phyloP scores from a whole-genome alignment of 2,888 invertebrate genomes.

The Habroteleia sp. region DNA sequence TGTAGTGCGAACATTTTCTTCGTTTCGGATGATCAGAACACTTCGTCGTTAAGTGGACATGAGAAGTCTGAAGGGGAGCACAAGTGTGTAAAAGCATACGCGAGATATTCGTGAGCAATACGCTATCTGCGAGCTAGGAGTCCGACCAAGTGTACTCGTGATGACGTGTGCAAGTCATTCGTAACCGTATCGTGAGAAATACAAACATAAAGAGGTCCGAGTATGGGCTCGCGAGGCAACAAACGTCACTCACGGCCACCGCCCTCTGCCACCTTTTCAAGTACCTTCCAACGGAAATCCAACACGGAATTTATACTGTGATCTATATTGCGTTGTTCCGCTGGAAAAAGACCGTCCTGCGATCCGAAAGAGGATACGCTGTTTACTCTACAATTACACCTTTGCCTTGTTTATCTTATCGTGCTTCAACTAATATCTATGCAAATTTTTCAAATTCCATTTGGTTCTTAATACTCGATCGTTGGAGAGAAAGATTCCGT shows the following conservation, averaged over 20 bases:
- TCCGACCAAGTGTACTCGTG: constrained; percentile 69
- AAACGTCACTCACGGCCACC: constrained; percentile 46
- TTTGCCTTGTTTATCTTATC: neutral
- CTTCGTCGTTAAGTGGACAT: constrained; percentile 51
- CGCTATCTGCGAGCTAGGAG: constrained; percentile 54
- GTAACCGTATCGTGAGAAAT: constrained; percentile 80
- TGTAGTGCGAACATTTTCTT: constrained; percentile 54
- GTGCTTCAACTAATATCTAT: neutral
- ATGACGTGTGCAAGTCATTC: constrained; percentile 77
- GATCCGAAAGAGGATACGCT: neutral
- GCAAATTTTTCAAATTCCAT: too few relatives aligned
- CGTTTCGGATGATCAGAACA: constrained; percentile 54
- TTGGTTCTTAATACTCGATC: too few relatives aligned
- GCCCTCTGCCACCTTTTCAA: constrained; percentile 32
- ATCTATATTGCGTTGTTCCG: constrained; percentile 3
- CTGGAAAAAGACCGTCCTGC: neutral
- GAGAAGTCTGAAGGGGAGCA: constrained; percentile 61
- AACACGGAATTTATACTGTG: constrained; percentile 3
- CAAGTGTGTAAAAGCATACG: constrained; percentile 55
- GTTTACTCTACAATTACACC: neutral
- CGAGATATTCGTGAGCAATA: constrained; percentile 59
- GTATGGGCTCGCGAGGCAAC: constrained; percentile 44
- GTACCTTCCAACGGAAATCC: neutral
- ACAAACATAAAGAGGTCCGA: constrained; percentile 72
- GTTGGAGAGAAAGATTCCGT: too few relatives aligned